A percentile compares a stretch with the other conserved stretches of the same genome.
These are phyloP conservation scores for Acridotheres tristis DNA, from an alignment of 2,797 vertebrate species.

Conservation along the genomic window DNA sequence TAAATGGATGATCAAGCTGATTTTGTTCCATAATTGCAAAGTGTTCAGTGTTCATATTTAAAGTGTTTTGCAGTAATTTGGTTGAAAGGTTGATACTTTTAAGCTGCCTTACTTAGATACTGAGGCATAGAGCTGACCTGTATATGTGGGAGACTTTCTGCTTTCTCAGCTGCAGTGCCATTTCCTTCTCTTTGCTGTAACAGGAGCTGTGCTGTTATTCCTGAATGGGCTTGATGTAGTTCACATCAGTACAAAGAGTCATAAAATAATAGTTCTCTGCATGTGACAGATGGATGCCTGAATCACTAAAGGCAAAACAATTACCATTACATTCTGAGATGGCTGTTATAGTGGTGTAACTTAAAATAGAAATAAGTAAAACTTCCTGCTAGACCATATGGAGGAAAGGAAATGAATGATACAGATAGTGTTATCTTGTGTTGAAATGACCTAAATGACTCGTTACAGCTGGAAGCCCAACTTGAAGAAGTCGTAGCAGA, in stretches of 20 bases:
- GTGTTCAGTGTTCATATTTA: background rate
- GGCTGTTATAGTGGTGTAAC: background rate
- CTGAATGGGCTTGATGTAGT: background rate
- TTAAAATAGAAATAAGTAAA: background rate
- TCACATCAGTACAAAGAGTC: background rate
- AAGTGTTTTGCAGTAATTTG: background rate
- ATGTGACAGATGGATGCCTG: background rate
- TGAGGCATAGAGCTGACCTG: background rate
- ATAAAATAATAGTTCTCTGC: background rate
- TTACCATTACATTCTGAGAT: background rate
- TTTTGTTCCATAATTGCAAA: background rate
- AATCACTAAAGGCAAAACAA: background rate
- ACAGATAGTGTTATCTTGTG: background rate
- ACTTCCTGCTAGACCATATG: background rate
- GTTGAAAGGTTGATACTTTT: background rate
- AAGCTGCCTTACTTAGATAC: background rate
- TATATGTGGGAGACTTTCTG: background rate
- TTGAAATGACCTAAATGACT: background rate
- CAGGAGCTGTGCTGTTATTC: background rate
- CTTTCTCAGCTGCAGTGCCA: background rate
- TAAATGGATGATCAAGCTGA: background rate
- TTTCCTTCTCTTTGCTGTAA: background rate
- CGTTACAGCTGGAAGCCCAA: constrained; percentile 86
- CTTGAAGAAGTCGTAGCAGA: constrained; percentile 88
- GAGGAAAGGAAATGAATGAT: background rate